Percentiles rank a stretch among this genome's conserved stretches.
Conservation (phyloP, 2,797 vertebrate species). For the Spea hammondii region DNA sequence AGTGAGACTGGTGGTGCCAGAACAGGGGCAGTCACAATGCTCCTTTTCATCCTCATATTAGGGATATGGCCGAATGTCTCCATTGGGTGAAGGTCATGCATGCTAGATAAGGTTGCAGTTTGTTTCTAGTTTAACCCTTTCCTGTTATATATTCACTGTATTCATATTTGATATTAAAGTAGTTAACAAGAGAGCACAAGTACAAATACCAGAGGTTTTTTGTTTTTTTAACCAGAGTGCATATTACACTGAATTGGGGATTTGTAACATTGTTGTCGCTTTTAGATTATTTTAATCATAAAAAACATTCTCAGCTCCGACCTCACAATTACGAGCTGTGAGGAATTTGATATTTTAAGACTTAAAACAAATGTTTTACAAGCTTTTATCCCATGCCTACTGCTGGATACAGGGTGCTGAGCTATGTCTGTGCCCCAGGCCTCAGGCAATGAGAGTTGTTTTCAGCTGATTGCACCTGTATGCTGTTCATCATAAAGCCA, state of each 20-base stretch:
- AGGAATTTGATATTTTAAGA: slow-evolving; percentile 80
- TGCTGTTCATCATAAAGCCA: slow-evolving; percentile 60
- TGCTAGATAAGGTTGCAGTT: slow-evolving; percentile 41
- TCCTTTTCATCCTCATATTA: slow-evolving; percentile 42
- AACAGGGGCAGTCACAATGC: slow-evolving; percentile 34
- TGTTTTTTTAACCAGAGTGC: background rate
- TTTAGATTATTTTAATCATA: slow-evolving; percentile 46
- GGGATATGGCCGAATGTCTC: slow-evolving; percentile 35
- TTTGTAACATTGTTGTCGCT: slow-evolving; percentile 40
- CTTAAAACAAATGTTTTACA: slow-evolving; percentile 75
- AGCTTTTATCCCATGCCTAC: slow-evolving; percentile 62
- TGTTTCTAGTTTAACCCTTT: slow-evolving; percentile 37
- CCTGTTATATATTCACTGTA: slow-evolving; percentile 7
- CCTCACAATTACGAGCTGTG: slow-evolving; percentile 65
- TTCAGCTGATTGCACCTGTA: slow-evolving; percentile 69
- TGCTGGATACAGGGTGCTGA: slow-evolving; percentile 60
- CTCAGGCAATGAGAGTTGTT: slow-evolving; percentile 48
- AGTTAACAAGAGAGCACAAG: slow-evolving; percentile 17
- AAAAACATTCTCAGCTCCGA: slow-evolving; percentile 56
- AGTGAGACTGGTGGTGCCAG: slow-evolving; percentile 48
- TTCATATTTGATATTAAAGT: background rate
- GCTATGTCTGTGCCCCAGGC: slow-evolving; percentile 51
- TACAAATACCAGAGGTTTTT: slow-evolving; percentile 4
- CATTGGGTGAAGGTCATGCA: slow-evolving; percentile 35
- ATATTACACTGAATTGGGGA: slow-evolving; percentile 8